phyloP scores from a whole-genome alignment of 1,140 invertebrate genomes.

The Dysdera silvatica region DNA sequence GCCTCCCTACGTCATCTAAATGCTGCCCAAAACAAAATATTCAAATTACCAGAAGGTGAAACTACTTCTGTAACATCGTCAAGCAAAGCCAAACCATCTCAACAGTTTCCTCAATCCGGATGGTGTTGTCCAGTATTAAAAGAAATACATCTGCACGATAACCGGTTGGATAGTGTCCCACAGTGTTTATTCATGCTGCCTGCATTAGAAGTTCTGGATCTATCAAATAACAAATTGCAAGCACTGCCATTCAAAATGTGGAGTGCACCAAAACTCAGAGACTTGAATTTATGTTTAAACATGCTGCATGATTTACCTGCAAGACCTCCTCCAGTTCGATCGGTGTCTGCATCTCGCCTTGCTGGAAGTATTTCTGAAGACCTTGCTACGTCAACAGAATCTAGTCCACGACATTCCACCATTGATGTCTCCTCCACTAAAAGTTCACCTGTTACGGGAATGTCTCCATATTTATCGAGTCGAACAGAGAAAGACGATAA shows the following conservation, averaged over 20 bases:
- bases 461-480: slow-evolving; percentile 17
- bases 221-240: slow-evolving; percentile 90
- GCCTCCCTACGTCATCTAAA: slow-evolving; percentile 70
- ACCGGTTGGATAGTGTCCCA: slow-evolving; percentile 70
- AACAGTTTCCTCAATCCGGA: slow-evolving; percentile 3
- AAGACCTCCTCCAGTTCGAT: slow-evolving; percentile 15
- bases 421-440: slow-evolving; percentile 15
- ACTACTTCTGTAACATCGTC: not conserved
- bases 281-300: slow-evolving; percentile 87
- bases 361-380: slow-evolving; percentile 25
- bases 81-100: not conserved
- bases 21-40: slow-evolving; percentile 77
- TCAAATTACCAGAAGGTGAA: slow-evolving; percentile 52
- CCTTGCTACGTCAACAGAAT: slow-evolving; percentile 19
- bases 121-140: slow-evolving; percentile 61
- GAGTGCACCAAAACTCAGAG: slow-evolving; percentile 76
- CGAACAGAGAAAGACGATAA: slow-evolving; percentile 16
- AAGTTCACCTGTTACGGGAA: slow-evolving; percentile 3
- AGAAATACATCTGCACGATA: slow-evolving; percentile 79
- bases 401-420: slow-evolving; percentile 26
- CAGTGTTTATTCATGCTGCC: slow-evolving; percentile 68
- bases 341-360: slow-evolving; percentile 9
- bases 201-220: slow-evolving; percentile 68
- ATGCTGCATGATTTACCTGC: slow-evolving; percentile 69
- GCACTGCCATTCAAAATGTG: slow-evolving; percentile 77